These are phyloP conservation scores for Cephalopachus bancanus DNA, from an alignment of 2,797 vertebrate species.

Conservation along the genomic window DNA sequence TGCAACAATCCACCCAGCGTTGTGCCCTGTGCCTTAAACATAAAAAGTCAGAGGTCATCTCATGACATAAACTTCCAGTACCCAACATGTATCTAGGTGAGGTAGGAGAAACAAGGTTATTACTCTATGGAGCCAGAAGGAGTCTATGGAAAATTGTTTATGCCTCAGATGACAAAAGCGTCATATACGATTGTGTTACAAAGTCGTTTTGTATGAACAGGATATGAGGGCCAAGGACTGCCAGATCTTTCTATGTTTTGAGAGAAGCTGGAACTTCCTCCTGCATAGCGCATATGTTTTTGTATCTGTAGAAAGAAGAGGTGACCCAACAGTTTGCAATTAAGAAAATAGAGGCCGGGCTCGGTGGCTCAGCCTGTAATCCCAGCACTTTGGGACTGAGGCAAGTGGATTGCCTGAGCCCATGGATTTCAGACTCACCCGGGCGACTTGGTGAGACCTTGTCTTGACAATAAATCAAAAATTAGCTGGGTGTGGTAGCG, in stretches of 20 bases:
- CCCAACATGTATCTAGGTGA: neutral
- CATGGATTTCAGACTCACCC: too few species aligned
- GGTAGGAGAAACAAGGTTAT: neutral
- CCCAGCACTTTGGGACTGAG: too few species aligned
- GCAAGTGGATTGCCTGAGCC: too few species aligned
- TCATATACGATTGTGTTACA: neutral
- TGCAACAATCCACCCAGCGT: neutral
- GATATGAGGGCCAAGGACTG: neutral
- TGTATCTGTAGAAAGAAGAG: conserved; percentile 20
- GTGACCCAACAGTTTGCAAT: neutral
- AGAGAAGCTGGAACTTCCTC: neutral
- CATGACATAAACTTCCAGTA: neutral
- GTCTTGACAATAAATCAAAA: too few species aligned
- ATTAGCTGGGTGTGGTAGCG: too few species aligned
- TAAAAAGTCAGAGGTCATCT: neutral
- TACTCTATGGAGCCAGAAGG: neutral
- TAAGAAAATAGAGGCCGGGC: neutral
- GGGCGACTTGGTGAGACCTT: too few species aligned
- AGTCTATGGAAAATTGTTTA: neutral
- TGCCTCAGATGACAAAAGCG: neutral
- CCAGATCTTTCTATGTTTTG: neutral
- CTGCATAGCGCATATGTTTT: neutral
- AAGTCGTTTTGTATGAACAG: neutral
- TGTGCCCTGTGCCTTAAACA: neutral
- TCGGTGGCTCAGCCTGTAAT: too few species aligned